Evolutionary conservation across 2,888 invertebrate genomes (phyloP).

Genomic region (Emmelina monodactyla): DNA sequence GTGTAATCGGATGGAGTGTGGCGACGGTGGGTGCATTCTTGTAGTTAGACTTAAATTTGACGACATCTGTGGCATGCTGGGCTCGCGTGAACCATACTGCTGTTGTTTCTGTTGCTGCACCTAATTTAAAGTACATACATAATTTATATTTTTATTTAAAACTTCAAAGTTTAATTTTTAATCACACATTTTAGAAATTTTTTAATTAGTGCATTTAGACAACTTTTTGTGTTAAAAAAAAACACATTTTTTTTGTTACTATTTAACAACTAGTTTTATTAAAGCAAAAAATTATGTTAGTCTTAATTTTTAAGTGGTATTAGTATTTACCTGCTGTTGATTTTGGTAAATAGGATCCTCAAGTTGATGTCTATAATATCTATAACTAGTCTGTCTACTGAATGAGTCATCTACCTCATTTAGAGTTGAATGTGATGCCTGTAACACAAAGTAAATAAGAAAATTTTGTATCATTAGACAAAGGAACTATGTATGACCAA

Average conservation of each 20-base stretch:
- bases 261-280: too few relatives aligned
- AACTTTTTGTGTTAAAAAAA: too few relatives aligned
- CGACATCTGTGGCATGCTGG: slow-evolving; percentile 49
- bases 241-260: too few relatives aligned
- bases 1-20: slow-evolving; percentile 46
- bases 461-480: neutral
- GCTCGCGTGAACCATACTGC: slow-evolving; percentile 52
- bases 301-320: neutral
- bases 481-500: neutral
- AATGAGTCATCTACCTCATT: slow-evolving; percentile 60
- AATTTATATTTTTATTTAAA: too few relatives aligned
- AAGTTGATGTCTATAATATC: slow-evolving; percentile 43
- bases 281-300: neutral
- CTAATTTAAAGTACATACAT: too few relatives aligned
- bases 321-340: slow-evolving; percentile 56
- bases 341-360: slow-evolving; percentile 61
- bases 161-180: too few relatives aligned
- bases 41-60: slow-evolving; percentile 51
- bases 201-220: too few relatives aligned
- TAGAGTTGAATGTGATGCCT: slow-evolving; percentile 54
- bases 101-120: slow-evolving; percentile 59
- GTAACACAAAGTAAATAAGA: slow-evolving; percentile 7
- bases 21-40: slow-evolving; percentile 45
- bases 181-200: too few relatives aligned
- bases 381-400: slow-evolving; percentile 55